phyloP scores from a whole-genome alignment of 2,888 invertebrate species.

The Hermodice carunculata region DNA sequence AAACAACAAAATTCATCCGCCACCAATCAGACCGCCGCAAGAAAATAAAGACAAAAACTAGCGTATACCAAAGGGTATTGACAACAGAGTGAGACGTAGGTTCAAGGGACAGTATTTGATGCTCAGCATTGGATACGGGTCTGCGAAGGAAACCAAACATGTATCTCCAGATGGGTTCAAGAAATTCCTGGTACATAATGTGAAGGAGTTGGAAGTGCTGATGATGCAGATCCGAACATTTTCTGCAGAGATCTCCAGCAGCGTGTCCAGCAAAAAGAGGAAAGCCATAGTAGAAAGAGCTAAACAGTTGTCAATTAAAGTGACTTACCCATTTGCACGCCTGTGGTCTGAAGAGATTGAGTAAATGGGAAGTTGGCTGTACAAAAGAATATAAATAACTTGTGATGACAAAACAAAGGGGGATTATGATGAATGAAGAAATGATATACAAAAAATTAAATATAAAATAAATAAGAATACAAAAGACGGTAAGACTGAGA shows the following conservation, averaged over 20 bases:
- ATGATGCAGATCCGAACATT: conserved; percentile 99
- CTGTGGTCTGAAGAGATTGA: conserved; percentile 98
- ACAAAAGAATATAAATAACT: too few relatives aligned
- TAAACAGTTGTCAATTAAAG: conserved; percentile 92
- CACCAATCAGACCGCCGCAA: conserved; percentile 99
- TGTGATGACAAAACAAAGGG: too few relatives aligned
- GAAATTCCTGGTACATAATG: conserved; percentile 92
- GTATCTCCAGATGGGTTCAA: conserved; percentile 98
- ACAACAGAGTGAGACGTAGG: conserved; percentile 98
- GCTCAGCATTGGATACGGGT: conserved; percentile 99
- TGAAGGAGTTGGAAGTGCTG: conserved; percentile 94
- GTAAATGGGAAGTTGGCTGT: too few relatives aligned
- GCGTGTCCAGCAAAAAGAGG: conserved; percentile 97
- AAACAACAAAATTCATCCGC: conserved; percentile 96
- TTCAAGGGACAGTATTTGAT: conserved; percentile 99
- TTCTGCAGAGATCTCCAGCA: conserved; percentile 98
- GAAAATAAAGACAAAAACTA: conserved; percentile 96
- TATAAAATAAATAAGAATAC: too few relatives aligned
- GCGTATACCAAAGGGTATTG: conserved; percentile 99
- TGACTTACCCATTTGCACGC: conserved; percentile 97
- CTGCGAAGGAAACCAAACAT: conserved; percentile 93
- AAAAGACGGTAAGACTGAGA: too few relatives aligned
- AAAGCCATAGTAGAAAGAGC: conserved; percentile 97
- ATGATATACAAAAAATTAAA: too few relatives aligned
- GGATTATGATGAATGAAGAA: too few relatives aligned